Evolutionary conservation across 2,113 vertebrate species (phyloP), one percentile per base, ranked within the genome.

Genomic region (Lagenorhynchus albirostris): DNA sequence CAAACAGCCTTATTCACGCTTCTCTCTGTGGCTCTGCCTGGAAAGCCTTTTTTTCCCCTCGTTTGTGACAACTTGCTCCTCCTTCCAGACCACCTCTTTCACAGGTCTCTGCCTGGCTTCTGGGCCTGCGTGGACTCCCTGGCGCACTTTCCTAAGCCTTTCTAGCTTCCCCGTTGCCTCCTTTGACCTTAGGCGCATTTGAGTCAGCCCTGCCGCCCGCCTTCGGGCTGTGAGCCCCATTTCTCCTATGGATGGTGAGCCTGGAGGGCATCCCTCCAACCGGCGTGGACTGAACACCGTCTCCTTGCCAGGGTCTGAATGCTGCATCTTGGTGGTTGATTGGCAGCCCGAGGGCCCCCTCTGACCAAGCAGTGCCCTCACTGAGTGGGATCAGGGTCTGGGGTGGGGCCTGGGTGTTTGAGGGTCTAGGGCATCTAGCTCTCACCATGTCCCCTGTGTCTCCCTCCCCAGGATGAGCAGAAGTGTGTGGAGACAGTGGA

Each of bases 401-500:
- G 38, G 31, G 60, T 4, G 1, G 25, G 41, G 18, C 71, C 67
- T 90, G 92, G 60, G 38, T 86, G 20, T 23, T 14, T 8, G n/a
- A 76, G n/a, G 25, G 23, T 73, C 23, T 50, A 29, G 26, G 31
- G 36, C 25, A 13, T 81, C 87, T 76, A 17, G 33, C 58, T 47
- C 50, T 94, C 31, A 76, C 26, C 15, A 65, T 29, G 38, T 85
- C 29, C 33, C 68, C 91, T 87, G 50, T 58, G 1, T 62, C 15
- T 88, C n/a, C 62, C 94, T 91, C 97, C 94, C 84, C 97, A 99
- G 99, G 99, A 99, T 4, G 98, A 99, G 91, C 98, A 99, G 98
- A 99, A 99, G 92, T 99, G 99, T 96, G 94, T 99, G 68, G 99
- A 99, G 98, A 99, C 99, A 0, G 96, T 99, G 93, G 99, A 99